Evolutionary conservation across 2,113 vertebrate species (phyloP), one percentile per base, ranked within the genome.

Genomic region (Nothocercus nigrocapillus): DNA sequence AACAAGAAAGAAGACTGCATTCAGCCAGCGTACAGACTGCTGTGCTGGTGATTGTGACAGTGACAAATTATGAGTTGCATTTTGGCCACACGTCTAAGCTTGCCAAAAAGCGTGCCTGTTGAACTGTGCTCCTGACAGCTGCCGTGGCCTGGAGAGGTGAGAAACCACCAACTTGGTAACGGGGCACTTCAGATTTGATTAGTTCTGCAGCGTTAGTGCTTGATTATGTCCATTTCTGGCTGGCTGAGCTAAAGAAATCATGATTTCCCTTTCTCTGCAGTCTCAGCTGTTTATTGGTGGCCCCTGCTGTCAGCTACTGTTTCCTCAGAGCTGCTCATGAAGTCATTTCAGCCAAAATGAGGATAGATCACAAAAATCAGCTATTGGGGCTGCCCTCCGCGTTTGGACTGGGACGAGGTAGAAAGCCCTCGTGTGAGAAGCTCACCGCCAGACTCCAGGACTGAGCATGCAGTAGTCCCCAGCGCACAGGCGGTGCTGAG

Each of bases 371-470:
- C 28, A 85, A 93, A 89, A 25, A 45, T 21, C 11, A 89, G 30
- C 20, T 63, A 16, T 54, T 78, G 25, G 15, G 85, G 54, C 32
- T 5, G 2, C 7, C 25, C 38, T 28, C 21, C 24, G 67, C n/a
- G 32, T 19, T 32, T 0, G 0, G 17, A 64, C 0, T 1, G 30
- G 73, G 61, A 61, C 45, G 30, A 79, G 21, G 51, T 16, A 63
- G 40, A 77, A 9, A 13, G 14, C 16, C 14, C 19, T 85, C 19
- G 3, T 3, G 21, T 24, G 12, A 1, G 1, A 6, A 45, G 9
- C 1, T 0, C 42, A 61, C 27, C 49, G 49, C 34, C 6, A 42
- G 70, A 58, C 24, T 53, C 32, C 6, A 38, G 75, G 40, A 18
- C 32, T 62, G 25, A 73, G 51, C 15, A 22, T 56, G 49, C n/a